These are phyloP conservation scores for Orthosia gothica DNA, from an alignment of 2,888 invertebrate genomes.

Conservation along the genomic window DNA sequence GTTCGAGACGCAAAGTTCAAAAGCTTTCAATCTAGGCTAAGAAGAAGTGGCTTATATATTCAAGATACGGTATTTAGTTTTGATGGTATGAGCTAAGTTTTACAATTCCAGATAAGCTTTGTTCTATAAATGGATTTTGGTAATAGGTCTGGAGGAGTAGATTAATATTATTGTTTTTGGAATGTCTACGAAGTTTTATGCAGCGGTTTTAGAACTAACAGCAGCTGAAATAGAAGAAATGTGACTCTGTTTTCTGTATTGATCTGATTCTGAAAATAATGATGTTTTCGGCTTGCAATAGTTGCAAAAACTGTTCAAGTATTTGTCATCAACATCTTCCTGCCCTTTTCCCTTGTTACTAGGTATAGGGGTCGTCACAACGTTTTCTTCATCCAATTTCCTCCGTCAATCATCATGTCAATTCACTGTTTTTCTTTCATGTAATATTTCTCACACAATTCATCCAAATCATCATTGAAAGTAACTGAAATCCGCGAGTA, in stretches of 20 bases:
- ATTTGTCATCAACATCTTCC: too few relatives aligned
- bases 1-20: constrained; percentile 31
- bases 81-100: constrained; percentile 11
- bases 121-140: neutral
- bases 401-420: too few relatives aligned
- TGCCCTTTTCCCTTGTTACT: too few relatives aligned
- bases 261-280: neutral
- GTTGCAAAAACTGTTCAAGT: too few relatives aligned
- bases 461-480: neutral
- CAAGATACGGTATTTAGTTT: constrained; percentile 14
- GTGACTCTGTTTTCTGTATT: neutral
- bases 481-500: neutral
- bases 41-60: constrained; percentile 9
- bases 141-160: neutral
- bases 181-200: neutral
- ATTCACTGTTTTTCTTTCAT: too few relatives aligned
- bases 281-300: too few relatives aligned
- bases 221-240: neutral
- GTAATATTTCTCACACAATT: too few relatives aligned
- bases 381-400: too few relatives aligned
- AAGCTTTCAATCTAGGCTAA: constrained; percentile 4
- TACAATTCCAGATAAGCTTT: neutral
- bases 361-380: too few relatives aligned
- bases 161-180: neutral
- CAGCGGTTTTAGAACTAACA: too few relatives aligned